Evolutionary conservation across 2,888 invertebrate genomes (phyloP), one percentile per base, ranked within the genome.

Genomic region (Monochamus alternatus): DNA sequence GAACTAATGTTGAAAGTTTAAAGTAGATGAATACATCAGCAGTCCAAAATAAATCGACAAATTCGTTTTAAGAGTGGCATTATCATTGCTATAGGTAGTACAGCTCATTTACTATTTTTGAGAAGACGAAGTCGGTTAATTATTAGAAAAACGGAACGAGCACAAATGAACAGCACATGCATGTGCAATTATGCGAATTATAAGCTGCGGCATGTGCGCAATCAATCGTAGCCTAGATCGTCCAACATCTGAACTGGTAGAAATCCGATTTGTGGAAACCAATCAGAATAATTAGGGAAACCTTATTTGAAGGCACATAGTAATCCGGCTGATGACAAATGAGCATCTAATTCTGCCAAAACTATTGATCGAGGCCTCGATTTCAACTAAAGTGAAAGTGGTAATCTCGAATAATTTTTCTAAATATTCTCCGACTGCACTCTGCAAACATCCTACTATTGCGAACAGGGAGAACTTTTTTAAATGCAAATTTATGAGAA

Each of bases 241-340:
- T 47, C 44, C 55, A 67, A 55, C 44, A 69, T 44, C 59, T 43
- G 12, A 51, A 32, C 70, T 62, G 70, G 60, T 62, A 62, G 60
- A 60, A 70, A 70, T 70, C 70, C 62, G 47, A 62, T 70, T 70
- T 47, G 70, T 32, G 47, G 43, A 67, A 67, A n/a, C 55, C 60
- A 62, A 30, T 32, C 30, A 60, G 32, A 14, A 62, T 70, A 62
- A 70, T 70, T 62, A 62, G 62, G 70, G 31, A 70, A 70, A 70
- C 51, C 58, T 68, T 70, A 69, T 59, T 8, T 59, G 68, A 31
- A 9, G 38, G n/a, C 14, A 44, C 22, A 59, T 30, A 59, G 7
- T 7, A 69, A 69, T 59, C 68, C 43, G 68, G 31, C 55, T 68
- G 38, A 67, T 67, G 32, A 55, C 32, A 58, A 52, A 68, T 58